A percentile compares a stretch with the other conserved stretches of the same genome.
Conservation (phyloP, 2,797 vertebrate species). For the Bryconaethiops microstoma region DNA sequence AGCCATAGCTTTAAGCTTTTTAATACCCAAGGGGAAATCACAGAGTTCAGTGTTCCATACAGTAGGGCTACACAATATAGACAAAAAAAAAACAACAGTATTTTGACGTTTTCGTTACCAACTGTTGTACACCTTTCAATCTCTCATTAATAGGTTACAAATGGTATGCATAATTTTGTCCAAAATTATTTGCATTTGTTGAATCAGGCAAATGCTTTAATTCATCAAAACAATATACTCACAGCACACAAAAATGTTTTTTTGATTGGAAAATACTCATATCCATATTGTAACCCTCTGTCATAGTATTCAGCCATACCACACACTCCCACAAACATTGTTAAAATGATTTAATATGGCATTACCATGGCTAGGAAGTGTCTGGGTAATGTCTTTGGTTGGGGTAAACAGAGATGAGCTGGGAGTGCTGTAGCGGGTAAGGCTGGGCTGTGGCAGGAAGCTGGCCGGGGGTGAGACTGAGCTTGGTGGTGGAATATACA, state of each 20-base stretch:
- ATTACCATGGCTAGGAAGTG: slow-evolving; percentile 22
- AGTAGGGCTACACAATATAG: background rate
- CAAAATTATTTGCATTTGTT: too few species aligned
- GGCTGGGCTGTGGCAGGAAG: background rate
- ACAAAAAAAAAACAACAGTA: background rate
- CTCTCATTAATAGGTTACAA: too few species aligned
- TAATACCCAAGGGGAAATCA: background rate
- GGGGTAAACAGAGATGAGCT: slow-evolving; percentile 30
- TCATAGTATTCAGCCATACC: background rate
- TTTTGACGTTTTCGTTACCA: too few species aligned
- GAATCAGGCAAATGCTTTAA: too few species aligned
- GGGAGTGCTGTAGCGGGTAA: background rate
- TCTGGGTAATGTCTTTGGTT: slow-evolving; percentile 11
- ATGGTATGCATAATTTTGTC: too few species aligned
- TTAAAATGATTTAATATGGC: background rate
- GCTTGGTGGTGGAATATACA: slow-evolving; percentile 4
- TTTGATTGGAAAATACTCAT: background rate
- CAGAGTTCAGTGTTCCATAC: background rate
- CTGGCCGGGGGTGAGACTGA: background rate
- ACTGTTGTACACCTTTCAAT: too few species aligned
- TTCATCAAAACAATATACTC: background rate
- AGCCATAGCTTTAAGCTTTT: background rate
- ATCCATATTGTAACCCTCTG: background rate
- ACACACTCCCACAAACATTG: background rate
- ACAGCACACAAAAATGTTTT: background rate